Evolutionary conservation across 1,140 invertebrate species (phyloP).

Genomic region (Anoplophora glabripennis): DNA sequence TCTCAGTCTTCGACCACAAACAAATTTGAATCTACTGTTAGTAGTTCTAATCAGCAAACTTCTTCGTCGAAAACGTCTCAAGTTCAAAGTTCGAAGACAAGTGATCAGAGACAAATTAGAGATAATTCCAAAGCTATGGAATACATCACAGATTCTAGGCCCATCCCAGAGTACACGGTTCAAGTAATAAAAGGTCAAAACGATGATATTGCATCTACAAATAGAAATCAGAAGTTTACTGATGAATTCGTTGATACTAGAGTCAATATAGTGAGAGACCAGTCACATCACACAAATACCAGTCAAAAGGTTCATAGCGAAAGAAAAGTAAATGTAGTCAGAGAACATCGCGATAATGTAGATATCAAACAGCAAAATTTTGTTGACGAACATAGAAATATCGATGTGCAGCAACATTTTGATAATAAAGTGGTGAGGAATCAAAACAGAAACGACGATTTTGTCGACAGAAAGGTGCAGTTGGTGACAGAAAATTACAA

Average conservation of each 20-base stretch:
- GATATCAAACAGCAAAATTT: too few relatives aligned
- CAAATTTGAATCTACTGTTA: constrained; percentile 3
- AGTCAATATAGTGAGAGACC: too few relatives aligned
- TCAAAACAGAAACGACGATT: neutral
- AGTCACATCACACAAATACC: too few relatives aligned
- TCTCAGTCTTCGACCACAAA: constrained; percentile 21
- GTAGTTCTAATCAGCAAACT: neutral
- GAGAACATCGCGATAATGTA: too few relatives aligned
- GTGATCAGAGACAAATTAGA: neutral
- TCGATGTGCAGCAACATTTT: too few relatives aligned
- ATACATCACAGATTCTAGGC: too few relatives aligned
- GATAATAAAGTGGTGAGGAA: too few relatives aligned
- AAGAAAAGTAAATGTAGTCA: too few relatives aligned
- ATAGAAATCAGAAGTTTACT: neutral
- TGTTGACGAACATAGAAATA: too few relatives aligned
- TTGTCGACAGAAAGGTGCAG: constrained; percentile 10
- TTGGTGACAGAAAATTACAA: neutral
- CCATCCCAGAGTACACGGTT: too few relatives aligned
- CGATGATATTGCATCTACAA: neutral
- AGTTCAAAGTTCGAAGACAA: neutral
- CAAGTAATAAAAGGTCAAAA: neutral
- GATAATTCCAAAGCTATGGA: neutral
- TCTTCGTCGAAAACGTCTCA: neutral
- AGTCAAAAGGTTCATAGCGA: too few relatives aligned
- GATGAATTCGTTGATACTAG: too few relatives aligned